Conservation (phyloP, 2,113 vertebrate species). For the Heliornis fulica region DNA sequence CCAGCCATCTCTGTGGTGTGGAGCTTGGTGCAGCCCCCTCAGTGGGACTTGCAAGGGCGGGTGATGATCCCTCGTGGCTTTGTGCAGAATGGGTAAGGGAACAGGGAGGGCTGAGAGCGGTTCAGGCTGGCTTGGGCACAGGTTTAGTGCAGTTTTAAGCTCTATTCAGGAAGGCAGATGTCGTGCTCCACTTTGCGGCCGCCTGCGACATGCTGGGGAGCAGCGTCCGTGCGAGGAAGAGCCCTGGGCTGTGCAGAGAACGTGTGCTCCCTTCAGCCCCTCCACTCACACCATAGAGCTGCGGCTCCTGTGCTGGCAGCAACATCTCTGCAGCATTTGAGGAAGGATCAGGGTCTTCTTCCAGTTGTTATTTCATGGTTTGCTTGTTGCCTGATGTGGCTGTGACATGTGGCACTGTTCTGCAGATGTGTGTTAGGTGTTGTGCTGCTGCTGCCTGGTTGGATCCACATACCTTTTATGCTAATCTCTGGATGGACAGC, state of each 20-base stretch:
- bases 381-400: not conserved
- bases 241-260: not conserved
- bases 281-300: rapidly evolving
- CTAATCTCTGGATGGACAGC: not conserved
- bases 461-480: not conserved
- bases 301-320: not conserved
- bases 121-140: not conserved
- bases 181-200: rapidly evolving
- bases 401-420: not conserved
- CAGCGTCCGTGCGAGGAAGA: not conserved
- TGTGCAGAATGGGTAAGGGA: not conserved
- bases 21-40: not conserved
- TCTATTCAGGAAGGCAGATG: rapidly evolving
- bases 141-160: rapidly evolving
- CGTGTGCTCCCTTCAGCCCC: rapidly evolving
- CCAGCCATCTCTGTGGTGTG: not conserved
- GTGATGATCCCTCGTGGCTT: not conserved
- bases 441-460: not conserved
- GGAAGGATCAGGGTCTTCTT: not conserved
- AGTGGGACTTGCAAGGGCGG: rapidly evolving
- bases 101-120: not conserved
- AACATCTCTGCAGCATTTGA: not conserved
- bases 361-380: not conserved
- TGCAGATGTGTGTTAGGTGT: not conserved
- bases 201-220: rapidly evolving